Evolutionary conservation across 2,113 vertebrate genomes (phyloP).

Genomic region (Aramus guarauna): DNA sequence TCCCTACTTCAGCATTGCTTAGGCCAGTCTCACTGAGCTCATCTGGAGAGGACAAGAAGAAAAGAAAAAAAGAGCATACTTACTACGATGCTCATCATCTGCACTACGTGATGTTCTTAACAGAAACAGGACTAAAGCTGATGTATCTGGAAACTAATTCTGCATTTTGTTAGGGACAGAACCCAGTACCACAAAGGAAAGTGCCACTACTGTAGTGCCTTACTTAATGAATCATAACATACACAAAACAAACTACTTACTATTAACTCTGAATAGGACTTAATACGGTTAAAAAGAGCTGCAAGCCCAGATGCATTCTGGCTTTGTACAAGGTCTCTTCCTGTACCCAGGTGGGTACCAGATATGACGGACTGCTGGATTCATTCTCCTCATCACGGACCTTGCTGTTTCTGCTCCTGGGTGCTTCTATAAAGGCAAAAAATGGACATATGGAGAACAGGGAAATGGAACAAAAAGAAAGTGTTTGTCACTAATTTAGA

Average conservation of each 20-base stretch:
- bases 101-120: neutral
- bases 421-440: neutral
- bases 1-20: neutral
- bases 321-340: neutral
- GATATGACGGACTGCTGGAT: neutral
- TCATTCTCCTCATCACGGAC: neutral
- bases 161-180: neutral
- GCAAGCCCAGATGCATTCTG: neutral
- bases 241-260: neutral
- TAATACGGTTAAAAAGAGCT: neutral
- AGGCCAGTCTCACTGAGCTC: neutral
- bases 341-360: neutral
- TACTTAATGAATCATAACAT: neutral
- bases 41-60: neutral
- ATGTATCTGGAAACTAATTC: neutral
- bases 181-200: neutral
- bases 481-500: neutral
- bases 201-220: neutral
- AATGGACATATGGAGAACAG: rapidly evolving
- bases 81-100: neutral
- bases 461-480: neutral
- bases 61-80: neutral
- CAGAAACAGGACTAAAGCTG: neutral
- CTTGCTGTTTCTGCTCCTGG: neutral
- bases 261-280: neutral